phyloP scores from a whole-genome alignment of 2,888 invertebrate species.

The Phengaris arion region DNA sequence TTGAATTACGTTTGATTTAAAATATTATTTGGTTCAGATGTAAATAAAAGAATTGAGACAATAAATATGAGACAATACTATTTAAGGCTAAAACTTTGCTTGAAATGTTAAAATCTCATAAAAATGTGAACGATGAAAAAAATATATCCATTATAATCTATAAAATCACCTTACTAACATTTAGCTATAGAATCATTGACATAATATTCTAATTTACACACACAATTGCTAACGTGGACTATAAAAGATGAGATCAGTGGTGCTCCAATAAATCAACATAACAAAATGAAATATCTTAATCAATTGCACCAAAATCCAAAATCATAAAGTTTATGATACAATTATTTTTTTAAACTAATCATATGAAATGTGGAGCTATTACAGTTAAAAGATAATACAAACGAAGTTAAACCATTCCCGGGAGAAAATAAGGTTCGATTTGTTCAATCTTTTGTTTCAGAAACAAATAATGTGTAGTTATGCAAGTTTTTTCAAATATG shows the following conservation, averaged over 20 bases:
- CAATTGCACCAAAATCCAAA: conserved; percentile 52
- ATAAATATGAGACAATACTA: too few species aligned
- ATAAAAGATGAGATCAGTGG: conserved; percentile 3
- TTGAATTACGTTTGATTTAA: conserved; percentile 39
- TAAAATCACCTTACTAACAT: background rate
- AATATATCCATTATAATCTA: too few species aligned
- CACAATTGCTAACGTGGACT: background rate
- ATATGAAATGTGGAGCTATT: conserved; percentile 47
- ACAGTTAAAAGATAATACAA: background rate
- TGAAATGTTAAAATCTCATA: too few species aligned
- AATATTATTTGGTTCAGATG: background rate
- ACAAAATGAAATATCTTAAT: conserved; percentile 44
- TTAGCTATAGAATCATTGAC: background rate
- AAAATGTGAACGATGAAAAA: too few species aligned
- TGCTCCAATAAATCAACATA: conserved; percentile 39
- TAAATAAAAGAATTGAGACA: too few species aligned
- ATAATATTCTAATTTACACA: background rate
- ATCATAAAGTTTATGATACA: conserved; percentile 55
- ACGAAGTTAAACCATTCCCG: background rate
- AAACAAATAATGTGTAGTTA: background rate
- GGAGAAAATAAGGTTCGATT: background rate
- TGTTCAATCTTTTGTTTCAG: background rate
- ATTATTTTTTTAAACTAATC: conserved; percentile 65
- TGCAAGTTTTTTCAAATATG: background rate
- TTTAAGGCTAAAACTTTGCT: too few species aligned